Conservation (phyloP, 1,140 invertebrate species). For the Neuroterus valhalla region DNA sequence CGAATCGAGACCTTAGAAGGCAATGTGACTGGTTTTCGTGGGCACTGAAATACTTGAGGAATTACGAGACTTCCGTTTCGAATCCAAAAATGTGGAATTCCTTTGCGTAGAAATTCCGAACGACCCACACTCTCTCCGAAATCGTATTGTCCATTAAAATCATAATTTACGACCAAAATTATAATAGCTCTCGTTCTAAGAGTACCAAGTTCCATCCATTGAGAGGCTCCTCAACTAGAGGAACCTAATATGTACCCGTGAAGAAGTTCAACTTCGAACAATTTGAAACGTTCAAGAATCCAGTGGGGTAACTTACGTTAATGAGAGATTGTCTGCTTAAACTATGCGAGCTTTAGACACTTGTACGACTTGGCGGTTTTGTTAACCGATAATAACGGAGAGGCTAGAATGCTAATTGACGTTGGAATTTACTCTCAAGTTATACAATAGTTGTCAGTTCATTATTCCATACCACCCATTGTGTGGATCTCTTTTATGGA, state of each 20-base stretch:
- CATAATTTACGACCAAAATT: slow-evolving; percentile 10
- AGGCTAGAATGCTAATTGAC: background rate
- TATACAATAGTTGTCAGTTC: background rate
- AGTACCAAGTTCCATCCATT: background rate
- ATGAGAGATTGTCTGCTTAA: background rate
- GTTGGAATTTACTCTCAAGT: background rate
- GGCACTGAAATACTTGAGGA: too few species aligned
- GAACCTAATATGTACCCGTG: background rate
- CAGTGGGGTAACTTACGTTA: background rate
- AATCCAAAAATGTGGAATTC: background rate
- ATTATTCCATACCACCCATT: background rate
- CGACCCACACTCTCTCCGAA: background rate
- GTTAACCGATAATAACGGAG: background rate
- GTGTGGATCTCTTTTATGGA: too few species aligned
- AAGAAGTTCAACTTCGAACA: slow-evolving; percentile 6
- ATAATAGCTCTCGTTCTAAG: background rate
- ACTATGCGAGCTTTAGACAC: background rate
- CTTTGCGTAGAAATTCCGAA: background rate
- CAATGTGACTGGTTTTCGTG: too few species aligned
- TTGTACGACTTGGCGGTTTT: background rate
- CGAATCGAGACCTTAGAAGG: too few species aligned
- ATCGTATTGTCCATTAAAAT: background rate
- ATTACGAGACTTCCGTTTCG: background rate
- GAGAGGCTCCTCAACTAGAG: background rate
- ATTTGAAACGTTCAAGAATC: background rate